A percentile compares a stretch with the other conserved stretches of the same genome.
These are phyloP conservation scores for Poicephalus gulielmi DNA, from an alignment of 2,113 vertebrate species.

Conservation along the genomic window DNA sequence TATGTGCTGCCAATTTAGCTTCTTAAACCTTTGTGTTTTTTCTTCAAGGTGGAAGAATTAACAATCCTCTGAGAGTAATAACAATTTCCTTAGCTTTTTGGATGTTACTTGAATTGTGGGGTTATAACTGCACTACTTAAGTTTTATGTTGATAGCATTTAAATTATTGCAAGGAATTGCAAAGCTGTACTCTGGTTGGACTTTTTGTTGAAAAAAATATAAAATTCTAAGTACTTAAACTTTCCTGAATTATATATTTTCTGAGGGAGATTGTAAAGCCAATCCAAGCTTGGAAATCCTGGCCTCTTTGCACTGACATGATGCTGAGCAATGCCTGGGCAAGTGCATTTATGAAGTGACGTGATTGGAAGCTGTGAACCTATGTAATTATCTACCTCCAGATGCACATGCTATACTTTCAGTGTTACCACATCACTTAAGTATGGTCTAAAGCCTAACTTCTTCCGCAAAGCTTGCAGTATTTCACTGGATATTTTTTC, in stretches of 20 bases:
- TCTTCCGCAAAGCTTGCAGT: neutral
- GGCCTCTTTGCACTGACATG: neutral
- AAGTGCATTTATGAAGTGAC: neutral
- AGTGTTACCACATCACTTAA: neutral
- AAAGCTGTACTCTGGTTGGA: neutral
- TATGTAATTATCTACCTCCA: neutral
- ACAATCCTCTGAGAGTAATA: neutral
- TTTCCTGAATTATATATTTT: neutral
- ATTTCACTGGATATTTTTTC: neutral
- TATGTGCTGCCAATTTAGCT: neutral
- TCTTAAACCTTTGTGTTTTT: neutral
- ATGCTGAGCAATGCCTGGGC: neutral
- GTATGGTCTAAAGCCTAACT: neutral
- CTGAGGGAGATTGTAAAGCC: neutral
- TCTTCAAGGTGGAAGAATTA: neutral
- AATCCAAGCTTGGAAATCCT: neutral
- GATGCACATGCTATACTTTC: neutral
- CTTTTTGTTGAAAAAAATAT: neutral
- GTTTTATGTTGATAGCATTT: slow-evolving; percentile 22
- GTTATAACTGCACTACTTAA: neutral
- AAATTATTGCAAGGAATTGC: slow-evolving; percentile 24
- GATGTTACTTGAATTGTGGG: slow-evolving; percentile 12
- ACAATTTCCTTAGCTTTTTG: neutral
- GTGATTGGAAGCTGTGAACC: neutral
- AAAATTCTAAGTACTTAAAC: neutral